A percentile compares a stretch with the other conserved stretches of the same genome.
Evolutionary conservation across 2,888 invertebrate species (phyloP).

Genomic region (Atethmia centrago): DNA sequence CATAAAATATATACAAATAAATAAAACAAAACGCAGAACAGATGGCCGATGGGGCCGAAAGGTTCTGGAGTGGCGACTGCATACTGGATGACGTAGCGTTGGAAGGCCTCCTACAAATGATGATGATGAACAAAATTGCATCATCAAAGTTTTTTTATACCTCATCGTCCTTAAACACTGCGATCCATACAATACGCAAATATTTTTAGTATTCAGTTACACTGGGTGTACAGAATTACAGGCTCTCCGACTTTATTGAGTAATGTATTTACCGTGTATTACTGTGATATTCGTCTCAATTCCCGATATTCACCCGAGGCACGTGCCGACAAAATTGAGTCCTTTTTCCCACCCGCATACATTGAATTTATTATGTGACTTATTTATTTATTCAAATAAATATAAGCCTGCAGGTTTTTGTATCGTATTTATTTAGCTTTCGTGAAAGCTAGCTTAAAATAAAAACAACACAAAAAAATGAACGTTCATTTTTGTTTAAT

Average conservation of each 20-base stretch:
- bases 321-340: conserved; percentile 1
- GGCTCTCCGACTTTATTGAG: neutral
- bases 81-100: too few relatives aligned
- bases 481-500: neutral
- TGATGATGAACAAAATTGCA: neutral
- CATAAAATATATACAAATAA: too few relatives aligned
- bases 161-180: neutral
- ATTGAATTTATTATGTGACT: neutral
- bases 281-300: conserved; percentile 3
- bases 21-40: too few relatives aligned
- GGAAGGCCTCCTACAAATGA: too few relatives aligned
- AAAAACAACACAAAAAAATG: neutral
- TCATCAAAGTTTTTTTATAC: neutral
- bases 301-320: neutral
- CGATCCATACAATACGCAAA: neutral
- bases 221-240: conserved; percentile 1
- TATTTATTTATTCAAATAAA: conserved; percentile 2
- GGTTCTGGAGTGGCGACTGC: too few relatives aligned
- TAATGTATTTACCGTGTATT: conserved; percentile 17
- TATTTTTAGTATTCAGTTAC: neutral
- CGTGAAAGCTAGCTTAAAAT: neutral
- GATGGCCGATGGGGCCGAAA: too few relatives aligned
- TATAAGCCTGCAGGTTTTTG: neutral
- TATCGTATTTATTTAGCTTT: neutral
- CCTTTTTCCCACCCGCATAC: neutral